A percentile compares a stretch with the other conserved stretches of the same genome.
Conservation (phyloP, 1,140 invertebrate genomes). For the Dolichoris vasculosae region DNA sequence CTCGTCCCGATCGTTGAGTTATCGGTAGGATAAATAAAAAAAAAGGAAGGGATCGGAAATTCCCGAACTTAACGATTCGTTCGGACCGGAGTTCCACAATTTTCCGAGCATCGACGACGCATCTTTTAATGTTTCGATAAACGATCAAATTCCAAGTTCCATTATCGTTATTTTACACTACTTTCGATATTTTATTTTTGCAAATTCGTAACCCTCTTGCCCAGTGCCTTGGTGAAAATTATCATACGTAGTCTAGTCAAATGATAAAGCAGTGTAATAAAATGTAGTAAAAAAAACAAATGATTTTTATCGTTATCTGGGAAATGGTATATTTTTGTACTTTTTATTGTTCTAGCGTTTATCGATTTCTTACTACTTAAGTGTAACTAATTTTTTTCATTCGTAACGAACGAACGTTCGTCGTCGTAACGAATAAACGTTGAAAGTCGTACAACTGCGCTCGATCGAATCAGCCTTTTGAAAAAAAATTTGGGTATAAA, state of each 20-base stretch:
- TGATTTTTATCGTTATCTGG: not conserved
- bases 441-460: not conserved
- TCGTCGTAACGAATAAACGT: no score
- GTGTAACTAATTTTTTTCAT: not conserved
- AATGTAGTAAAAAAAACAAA: constrained; percentile 39
- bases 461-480: no score
- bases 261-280: constrained; percentile 37
- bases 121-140: not conserved
- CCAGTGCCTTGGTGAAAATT: constrained; percentile 36
- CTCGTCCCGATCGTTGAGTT: constrained; percentile 20
- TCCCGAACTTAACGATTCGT: not conserved
- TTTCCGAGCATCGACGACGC: no score
- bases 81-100: not conserved
- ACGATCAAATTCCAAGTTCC: not conserved
- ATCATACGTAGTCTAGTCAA: constrained; percentile 39
- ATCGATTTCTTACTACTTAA: not conserved
- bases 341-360: not conserved
- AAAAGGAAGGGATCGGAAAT: constrained; percentile 27
- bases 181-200: constrained; percentile 46
- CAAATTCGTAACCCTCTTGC: constrained; percentile 25
- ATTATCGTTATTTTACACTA: constrained; percentile 34
- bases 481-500: not conserved
- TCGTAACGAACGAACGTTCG: not conserved
- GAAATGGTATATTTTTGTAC: not conserved
- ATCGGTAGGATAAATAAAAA: no score